Base-by-base conservation (phyloP, 2,113 vertebrate species). In the Typhlomys cinereus region DNA sequence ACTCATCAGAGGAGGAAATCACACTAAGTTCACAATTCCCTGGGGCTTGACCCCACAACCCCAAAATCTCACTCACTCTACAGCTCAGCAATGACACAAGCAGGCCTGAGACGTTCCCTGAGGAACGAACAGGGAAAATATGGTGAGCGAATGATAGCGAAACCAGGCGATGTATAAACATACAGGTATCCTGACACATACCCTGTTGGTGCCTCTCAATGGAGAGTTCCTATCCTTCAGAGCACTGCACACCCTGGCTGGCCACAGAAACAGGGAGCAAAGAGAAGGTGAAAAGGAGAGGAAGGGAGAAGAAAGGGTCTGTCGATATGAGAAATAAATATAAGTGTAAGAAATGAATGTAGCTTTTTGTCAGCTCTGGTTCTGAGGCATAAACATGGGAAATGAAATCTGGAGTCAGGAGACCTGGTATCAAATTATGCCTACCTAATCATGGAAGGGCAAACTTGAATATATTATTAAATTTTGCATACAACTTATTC, bases 1-100 rank as follows among this genome's bases (percentile, higher is more conserved):
- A 95, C 94, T 97, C 96, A 97, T 95, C 97, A 62, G 96, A 97
- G 96, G 97, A 97, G 94, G 62, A 96, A 97, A 96, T 75, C 95
- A 88, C 89, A 88, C 41, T 96, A 96, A 96, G 97, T 88, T 94
- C 88, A 93, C 69, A 80, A 62, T 74, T 93, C 93, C 48, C 75
- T 34, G 80, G 67, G 81, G 39, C 93, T 97, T 94, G 14, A 54
- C 29, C 27, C 1, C 25, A 29, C 29, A 92, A 88, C 79, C 94
- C 34, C 0, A 21, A 95, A 78, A 52, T 54, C 85, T 88, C 94
- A 87, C 80, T 67, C 54, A 75, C 15, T 69, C 91, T 84, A 94
- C 66, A 93, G 48, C 4, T 1, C 0, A 34, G 83, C 54, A 90
- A 13, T 81, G 94, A 70, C n/a, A 13, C 66, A 71, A 41, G 91